Conservation (phyloP, 2,113 vertebrate genomes). For the Nibea albiflora region DNA sequence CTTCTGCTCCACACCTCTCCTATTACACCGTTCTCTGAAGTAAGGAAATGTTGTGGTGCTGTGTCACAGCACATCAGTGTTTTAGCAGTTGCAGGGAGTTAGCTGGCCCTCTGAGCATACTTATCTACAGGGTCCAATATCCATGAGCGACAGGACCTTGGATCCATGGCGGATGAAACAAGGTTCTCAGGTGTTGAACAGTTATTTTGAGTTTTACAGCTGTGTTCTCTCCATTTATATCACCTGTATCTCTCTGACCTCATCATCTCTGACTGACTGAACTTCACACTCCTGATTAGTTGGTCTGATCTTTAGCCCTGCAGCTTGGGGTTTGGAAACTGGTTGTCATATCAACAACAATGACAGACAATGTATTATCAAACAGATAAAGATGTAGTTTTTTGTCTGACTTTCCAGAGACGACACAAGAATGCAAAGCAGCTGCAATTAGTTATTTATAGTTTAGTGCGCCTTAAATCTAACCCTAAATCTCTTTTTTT, state of each 20-base stretch:
- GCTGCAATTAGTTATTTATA: conserved; percentile 14
- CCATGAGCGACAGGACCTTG: conserved; percentile 20
- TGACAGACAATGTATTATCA: neutral
- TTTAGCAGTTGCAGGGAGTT: neutral
- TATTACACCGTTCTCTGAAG: conserved; percentile 38
- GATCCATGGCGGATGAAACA: conserved; percentile 8
- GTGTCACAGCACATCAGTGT: conserved; percentile 12
- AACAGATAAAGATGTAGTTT: neutral
- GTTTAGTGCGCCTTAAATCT: neutral
- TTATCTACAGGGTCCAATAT: conserved; percentile 52
- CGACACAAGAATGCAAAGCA: too few species aligned
- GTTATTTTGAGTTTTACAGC: conserved; percentile 4
- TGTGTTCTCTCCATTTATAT: conserved; percentile 29
- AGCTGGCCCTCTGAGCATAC: neutral
- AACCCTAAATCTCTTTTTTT: conserved; percentile 17
- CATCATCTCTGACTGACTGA: conserved; percentile 43
- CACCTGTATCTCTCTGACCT: conserved; percentile 21
- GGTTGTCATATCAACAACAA: conserved; percentile 5
- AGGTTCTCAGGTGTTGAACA: neutral
- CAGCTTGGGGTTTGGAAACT: conserved; percentile 1
- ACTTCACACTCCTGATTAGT: conserved; percentile 66
- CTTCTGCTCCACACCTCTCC: conserved; percentile 18
- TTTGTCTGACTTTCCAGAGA: neutral
- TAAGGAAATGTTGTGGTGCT: conserved; percentile 5
- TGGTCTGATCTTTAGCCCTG: conserved; percentile 59